Conservation (phyloP, 23 tunicate genomes). For the Clavelina lepadiformis region DNA sequence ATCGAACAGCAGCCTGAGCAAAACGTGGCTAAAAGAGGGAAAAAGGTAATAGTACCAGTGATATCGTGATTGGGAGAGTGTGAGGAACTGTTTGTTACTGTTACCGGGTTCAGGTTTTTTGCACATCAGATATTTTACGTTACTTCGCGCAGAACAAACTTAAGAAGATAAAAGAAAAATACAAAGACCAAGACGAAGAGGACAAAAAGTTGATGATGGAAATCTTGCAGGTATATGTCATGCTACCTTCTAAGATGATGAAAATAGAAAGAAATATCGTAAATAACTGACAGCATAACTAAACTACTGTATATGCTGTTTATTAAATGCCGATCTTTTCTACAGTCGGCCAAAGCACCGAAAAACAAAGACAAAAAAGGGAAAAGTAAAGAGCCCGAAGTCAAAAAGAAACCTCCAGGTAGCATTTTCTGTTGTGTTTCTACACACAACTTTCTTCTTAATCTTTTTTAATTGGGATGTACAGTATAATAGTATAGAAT, state of each 20-base stretch:
- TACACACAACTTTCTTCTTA: too few species aligned
- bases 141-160: constrained; percentile 54
- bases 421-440: too few species aligned
- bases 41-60: too few species aligned
- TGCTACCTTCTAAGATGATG: constrained; percentile 2
- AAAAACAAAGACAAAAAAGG: constrained; percentile 29
- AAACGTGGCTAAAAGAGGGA: too few species aligned
- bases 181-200: constrained; percentile 89
- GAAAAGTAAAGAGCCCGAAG: constrained; percentile 3
- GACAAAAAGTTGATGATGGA: constrained; percentile 73
- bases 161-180: constrained; percentile 62
- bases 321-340: background rate
- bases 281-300: background rate
- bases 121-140: too few species aligned
- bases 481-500: too few species aligned
- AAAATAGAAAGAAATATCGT: background rate
- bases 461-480: too few species aligned
- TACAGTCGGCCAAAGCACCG: constrained; percentile 37
- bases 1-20: too few species aligned
- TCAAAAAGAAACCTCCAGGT: background rate
- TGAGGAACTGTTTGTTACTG: too few species aligned
- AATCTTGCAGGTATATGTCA: constrained; percentile 44
- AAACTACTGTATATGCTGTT: background rate
- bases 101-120: too few species aligned
- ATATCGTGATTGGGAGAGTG: too few species aligned